Percentiles rank a stretch among this genome's conserved stretches.
phyloP scores from a whole-genome alignment of 2,797 vertebrate genomes.

The Mormyrus proboscirostris region DNA sequence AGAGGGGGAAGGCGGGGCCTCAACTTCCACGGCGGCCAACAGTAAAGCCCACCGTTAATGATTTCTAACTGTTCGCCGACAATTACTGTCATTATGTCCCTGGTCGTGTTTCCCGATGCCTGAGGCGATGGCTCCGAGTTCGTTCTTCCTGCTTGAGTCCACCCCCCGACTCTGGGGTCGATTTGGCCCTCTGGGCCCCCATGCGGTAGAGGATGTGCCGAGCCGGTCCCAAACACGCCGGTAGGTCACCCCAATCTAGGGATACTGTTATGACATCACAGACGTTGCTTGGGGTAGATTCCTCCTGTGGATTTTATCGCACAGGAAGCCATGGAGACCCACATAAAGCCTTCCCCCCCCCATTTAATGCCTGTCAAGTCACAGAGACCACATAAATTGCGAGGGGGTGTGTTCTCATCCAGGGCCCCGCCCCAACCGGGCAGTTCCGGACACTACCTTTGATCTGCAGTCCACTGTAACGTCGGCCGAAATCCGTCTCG shows the following conservation, averaged over 20 bases:
- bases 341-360: background rate
- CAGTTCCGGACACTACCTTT: background rate
- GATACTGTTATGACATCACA: constrained; percentile 30
- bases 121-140: background rate
- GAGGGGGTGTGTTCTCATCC: background rate
- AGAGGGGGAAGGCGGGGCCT: background rate
- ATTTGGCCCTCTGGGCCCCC: constrained; percentile 17
- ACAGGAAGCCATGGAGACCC: constrained; percentile 26
- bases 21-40: background rate
- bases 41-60: background rate
- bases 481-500: background rate
- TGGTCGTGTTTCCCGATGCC: background rate
- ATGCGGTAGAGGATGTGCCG: constrained; percentile 30
- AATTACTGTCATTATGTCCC: constrained; percentile 11
- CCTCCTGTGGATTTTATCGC: constrained; percentile 25
- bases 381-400: background rate
- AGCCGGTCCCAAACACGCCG: constrained; percentile 32
- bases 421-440: background rate
- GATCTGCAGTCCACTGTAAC: background rate
- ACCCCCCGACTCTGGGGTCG: background rate
- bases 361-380: background rate
- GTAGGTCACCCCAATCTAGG: constrained; percentile 30
- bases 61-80: background rate
- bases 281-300: constrained; percentile 32
- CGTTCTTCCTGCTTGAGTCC: background rate